Evolutionary conservation across 2,888 invertebrate genomes (phyloP).

Genomic region (Morpho achilles): DNA sequence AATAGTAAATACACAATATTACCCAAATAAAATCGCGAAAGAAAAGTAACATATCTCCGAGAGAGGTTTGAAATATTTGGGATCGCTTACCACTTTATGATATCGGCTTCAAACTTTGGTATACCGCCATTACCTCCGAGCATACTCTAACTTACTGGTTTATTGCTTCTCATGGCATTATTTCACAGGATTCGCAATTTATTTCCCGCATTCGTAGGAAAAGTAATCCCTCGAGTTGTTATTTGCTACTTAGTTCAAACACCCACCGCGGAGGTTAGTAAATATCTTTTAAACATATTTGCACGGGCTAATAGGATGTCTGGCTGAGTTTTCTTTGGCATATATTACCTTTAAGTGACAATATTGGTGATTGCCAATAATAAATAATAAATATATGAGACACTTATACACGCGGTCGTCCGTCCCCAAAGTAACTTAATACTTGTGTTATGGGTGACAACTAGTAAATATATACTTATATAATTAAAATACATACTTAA

Average conservation of each 20-base stretch:
- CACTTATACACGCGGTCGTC: no score
- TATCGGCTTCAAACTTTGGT: constrained; percentile 60
- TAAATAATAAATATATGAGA: no score
- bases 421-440: no score
- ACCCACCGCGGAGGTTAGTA: constrained; percentile 40
- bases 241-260: constrained; percentile 60
- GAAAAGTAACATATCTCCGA: constrained; percentile 2
- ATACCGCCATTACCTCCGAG: constrained; percentile 55
- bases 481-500: no score
- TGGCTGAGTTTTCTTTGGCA: no score
- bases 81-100: constrained; percentile 32
- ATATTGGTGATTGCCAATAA: no score
- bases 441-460: no score
- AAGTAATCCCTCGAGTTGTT: constrained; percentile 66
- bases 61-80: constrained; percentile 23
- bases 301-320: constrained; percentile 26
- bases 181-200: constrained; percentile 75
- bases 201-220: constrained; percentile 60
- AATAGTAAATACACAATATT: no score
- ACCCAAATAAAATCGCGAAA: constrained; percentile 1
- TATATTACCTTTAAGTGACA: no score
- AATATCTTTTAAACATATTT: constrained; percentile 43
- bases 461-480: no score
- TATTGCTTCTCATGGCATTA: constrained; percentile 73
- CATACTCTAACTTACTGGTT: constrained; percentile 72